Conservation (phyloP, 2,113 vertebrate species). For the Lasiurus borealis region DNA sequence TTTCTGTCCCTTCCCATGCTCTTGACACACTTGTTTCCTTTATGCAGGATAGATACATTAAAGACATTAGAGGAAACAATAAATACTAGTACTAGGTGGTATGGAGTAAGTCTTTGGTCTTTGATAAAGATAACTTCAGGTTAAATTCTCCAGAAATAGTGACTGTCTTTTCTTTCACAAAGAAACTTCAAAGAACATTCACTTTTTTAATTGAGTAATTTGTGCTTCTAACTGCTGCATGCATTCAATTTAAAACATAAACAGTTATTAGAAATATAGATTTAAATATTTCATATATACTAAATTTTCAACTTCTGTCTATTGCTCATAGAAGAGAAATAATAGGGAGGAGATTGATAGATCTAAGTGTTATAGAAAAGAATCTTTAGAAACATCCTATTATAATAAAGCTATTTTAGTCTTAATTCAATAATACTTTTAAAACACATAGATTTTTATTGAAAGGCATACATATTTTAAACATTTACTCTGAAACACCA, state of each 20-base stretch:
- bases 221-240: slow-evolving; percentile 30
- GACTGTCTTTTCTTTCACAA: slow-evolving; percentile 43
- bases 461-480: slow-evolving; percentile 4
- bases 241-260: slow-evolving; percentile 54
- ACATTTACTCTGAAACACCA: not conserved
- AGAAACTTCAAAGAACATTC: slow-evolving; percentile 48
- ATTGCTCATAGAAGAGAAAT: slow-evolving; percentile 6
- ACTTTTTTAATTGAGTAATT: slow-evolving; percentile 32
- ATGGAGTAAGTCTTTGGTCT: slow-evolving; percentile 26
- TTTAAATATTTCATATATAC: not conserved
- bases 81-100: slow-evolving; percentile 36
- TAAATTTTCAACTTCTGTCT: slow-evolving; percentile 25
- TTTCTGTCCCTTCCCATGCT: slow-evolving; percentile 66
- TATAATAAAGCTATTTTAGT: not conserved
- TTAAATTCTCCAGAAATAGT: slow-evolving; percentile 61
- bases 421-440: slow-evolving; percentile 53
- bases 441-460: not conserved
- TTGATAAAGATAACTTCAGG: slow-evolving; percentile 59
- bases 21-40: slow-evolving; percentile 57
- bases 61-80: slow-evolving; percentile 51
- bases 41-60: slow-evolving; percentile 45
- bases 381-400: not conserved
- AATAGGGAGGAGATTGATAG: not conserved
- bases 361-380: not conserved
- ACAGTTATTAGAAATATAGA: not conserved